phyloP scores from a whole-genome alignment of 2,797 vertebrate genomes.

The Oreonectes daqikongensis region DNA sequence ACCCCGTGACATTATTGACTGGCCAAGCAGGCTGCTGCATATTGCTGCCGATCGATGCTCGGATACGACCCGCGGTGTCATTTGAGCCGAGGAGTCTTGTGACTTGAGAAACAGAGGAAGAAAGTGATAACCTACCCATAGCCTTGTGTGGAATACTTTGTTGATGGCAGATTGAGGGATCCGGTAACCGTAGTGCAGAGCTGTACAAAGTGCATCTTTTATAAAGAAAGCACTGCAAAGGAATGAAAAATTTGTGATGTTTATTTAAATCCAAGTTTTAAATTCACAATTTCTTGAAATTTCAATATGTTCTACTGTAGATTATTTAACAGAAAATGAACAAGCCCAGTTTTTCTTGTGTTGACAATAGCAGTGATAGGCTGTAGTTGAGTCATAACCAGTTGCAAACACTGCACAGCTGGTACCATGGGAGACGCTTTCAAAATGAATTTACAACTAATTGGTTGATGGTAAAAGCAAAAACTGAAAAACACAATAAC shows the following conservation, averaged over 20 bases:
- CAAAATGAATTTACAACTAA: neutral
- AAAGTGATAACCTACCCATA: neutral
- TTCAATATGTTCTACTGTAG: no score
- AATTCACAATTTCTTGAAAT: no score
- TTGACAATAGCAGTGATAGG: neutral
- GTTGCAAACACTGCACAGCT: neutral
- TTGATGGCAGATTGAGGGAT: constrained; percentile 14
- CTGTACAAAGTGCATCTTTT: neutral
- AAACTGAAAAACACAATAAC: neutral
- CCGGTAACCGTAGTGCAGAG: neutral
- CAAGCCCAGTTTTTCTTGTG: neutral
- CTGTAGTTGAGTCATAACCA: neutral
- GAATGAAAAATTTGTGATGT: neutral
- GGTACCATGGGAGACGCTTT: neutral
- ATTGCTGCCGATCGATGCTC: constrained; percentile 66
- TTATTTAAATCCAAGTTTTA: neutral
- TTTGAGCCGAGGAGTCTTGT: constrained; percentile 58
- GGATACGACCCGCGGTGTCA: constrained; percentile 64
- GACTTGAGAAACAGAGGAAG: constrained; percentile 22
- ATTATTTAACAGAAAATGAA: no score
- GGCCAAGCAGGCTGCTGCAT: constrained; percentile 64
- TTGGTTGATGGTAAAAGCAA: neutral
- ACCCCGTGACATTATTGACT: constrained; percentile 75
- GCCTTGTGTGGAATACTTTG: constrained; percentile 6
- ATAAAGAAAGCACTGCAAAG: neutral